Evolutionary conservation across 2,113 vertebrate species (phyloP).

Genomic region (Datnioides undecimradiatus): DNA sequence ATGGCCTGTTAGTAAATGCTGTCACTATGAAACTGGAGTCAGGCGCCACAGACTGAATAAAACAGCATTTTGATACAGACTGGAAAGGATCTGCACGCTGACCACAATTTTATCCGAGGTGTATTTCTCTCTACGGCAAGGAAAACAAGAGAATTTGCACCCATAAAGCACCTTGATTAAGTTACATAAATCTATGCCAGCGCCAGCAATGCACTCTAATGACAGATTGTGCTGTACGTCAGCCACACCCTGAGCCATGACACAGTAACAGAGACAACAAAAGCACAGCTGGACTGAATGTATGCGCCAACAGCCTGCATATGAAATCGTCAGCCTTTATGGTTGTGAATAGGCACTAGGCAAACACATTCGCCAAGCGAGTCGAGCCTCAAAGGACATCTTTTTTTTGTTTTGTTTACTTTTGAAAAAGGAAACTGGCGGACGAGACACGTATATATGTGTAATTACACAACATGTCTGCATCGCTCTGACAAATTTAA

Average conservation of each 20-base stretch:
- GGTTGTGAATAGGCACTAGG: conserved; percentile 41
- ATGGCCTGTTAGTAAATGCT: conserved; percentile 55
- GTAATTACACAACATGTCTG: conserved; percentile 76
- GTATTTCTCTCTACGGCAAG: conserved; percentile 17
- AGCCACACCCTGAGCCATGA: conserved; percentile 67
- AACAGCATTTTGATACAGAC: conserved; percentile 32
- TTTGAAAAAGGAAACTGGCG: conserved; percentile 69
- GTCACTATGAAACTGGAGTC: conserved; percentile 54
- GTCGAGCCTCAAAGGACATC: conserved; percentile 41
- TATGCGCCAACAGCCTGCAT: conserved; percentile 32
- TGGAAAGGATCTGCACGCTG: conserved; percentile 23
- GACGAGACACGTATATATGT: conserved; percentile 62
- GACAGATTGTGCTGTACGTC: conserved; percentile 51
- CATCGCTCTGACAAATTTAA: conserved; percentile 74
- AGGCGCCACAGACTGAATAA: conserved; percentile 39
- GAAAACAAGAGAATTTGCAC: conserved; percentile 60
- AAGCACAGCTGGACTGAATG: conserved; percentile 78
- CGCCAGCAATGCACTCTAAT: conserved; percentile 39
- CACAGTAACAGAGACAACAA: conserved; percentile 67
- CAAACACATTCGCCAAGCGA: conserved; percentile 58
- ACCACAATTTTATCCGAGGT: conserved; percentile 39
- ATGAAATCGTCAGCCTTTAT: conserved; percentile 40
- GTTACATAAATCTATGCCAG: conserved; percentile 44
- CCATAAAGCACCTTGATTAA: conserved; percentile 59
- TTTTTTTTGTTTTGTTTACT: conserved; percentile 56